Evolutionary conservation across 2,888 invertebrate genomes (phyloP).

Genomic region (Melieria picta): DNA sequence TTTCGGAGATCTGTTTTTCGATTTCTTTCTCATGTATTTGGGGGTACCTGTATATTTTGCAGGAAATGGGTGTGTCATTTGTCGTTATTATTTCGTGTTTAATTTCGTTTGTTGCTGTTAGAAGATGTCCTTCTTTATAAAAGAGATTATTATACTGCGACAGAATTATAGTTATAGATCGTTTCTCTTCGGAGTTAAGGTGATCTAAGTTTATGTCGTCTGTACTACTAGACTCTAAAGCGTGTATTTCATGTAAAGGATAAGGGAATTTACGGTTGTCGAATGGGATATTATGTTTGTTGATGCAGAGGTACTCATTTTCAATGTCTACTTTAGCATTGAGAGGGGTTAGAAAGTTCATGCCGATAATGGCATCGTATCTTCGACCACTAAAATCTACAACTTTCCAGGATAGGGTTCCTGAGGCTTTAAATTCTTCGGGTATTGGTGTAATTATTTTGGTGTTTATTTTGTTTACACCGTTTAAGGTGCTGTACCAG

Average conservation of each 20-base stretch:
- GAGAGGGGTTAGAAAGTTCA: background rate
- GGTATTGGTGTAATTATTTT: background rate
- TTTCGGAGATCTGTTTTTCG: background rate
- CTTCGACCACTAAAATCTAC: background rate
- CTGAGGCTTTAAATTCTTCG: background rate
- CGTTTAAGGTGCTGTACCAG: background rate
- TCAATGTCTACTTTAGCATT: background rate
- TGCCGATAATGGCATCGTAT: conserved; percentile 15
- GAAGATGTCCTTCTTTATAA: no score
- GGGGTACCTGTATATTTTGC: background rate
- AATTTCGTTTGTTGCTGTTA: no score
- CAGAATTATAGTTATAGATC: no score
- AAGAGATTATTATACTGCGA: no score
- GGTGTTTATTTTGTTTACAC: background rate
- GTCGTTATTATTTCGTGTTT: no score
- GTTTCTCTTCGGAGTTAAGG: no score
- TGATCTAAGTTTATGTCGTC: no score
- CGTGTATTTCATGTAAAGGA: no score
- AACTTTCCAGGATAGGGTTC: conserved; percentile 4
- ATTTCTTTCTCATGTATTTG: conserved; percentile 18
- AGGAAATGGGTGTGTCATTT: no score
- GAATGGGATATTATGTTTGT: no score
- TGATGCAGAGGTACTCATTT: background rate
- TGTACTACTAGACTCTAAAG: no score
- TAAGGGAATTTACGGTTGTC: no score